phyloP scores from a whole-genome alignment of 1,140 invertebrate genomes.

The Pteromalus puparum region DNA sequence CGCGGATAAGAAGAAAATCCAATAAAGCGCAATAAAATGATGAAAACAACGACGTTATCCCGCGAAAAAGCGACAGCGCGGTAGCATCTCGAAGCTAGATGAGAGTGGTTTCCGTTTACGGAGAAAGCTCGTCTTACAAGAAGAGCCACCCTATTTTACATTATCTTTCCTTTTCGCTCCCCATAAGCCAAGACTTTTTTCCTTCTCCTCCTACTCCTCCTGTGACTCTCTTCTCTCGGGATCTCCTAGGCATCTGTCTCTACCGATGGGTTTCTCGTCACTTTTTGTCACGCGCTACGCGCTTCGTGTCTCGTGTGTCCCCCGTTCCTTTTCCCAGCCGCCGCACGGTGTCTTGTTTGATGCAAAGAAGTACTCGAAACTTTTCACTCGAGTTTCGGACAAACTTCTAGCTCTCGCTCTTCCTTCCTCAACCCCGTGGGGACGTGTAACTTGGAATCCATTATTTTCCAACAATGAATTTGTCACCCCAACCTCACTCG shows the following conservation, averaged over 20 bases:
- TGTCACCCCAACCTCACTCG: neutral
- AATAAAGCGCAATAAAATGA: neutral
- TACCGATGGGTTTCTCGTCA: conserved; percentile 16
- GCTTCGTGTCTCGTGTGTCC: neutral
- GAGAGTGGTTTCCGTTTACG: neutral
- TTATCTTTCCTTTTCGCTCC: neutral
- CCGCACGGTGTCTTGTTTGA: neutral
- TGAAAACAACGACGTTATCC: neutral
- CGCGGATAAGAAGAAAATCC: neutral
- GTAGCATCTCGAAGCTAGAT: neutral
- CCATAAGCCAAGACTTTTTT: neutral
- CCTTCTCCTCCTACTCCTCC: neutral
- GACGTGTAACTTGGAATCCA: neutral
- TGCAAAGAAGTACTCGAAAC: conserved; percentile 17
- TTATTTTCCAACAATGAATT: neutral
- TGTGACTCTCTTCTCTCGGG: neutral
- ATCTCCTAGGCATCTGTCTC: neutral
- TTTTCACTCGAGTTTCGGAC: conserved; percentile 18
- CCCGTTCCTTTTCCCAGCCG: neutral
- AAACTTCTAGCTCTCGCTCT: neutral
- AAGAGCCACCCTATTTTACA: neutral
- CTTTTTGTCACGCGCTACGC: neutral
- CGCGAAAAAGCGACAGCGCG: neutral
- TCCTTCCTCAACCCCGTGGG: no score
- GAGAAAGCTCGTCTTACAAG: neutral